These are phyloP conservation scores for Crenichthys baileyi DNA, from an alignment of 2,797 vertebrate species.

Conservation along the genomic window DNA sequence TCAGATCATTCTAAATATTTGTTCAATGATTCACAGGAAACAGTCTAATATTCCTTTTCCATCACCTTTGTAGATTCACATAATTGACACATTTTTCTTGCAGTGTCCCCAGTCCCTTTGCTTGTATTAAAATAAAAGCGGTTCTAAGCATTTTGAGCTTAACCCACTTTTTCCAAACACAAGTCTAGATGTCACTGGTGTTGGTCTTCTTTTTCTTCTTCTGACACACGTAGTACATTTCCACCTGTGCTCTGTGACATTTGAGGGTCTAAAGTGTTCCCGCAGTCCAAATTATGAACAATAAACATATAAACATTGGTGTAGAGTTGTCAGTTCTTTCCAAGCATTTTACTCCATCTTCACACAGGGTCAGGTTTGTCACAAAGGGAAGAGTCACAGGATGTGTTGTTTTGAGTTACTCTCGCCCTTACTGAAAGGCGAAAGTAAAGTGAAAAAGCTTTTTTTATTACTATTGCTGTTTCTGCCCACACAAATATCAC, in stretches of 20 bases:
- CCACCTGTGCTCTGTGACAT: conserved; percentile 10
- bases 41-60: neutral
- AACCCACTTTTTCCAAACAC: neutral
- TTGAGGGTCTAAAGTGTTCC: conserved; percentile 27
- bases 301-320: conserved; percentile 4
- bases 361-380: neutral
- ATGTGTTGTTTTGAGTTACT: conserved; percentile 23
- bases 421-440: conserved; percentile 24
- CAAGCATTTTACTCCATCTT: conserved; percentile 18
- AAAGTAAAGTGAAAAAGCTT: neutral
- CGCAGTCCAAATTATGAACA: conserved; percentile 20
- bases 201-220: neutral
- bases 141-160: neutral
- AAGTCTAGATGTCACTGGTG: too few species aligned
- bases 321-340: conserved; percentile 5
- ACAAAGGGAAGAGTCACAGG: conserved; percentile 4
- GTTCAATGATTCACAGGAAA: too few species aligned
- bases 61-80: neutral
- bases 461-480: conserved; percentile 29
- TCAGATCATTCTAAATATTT: neutral
- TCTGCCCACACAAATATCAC: conserved; percentile 36
- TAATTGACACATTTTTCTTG: neutral
- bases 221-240: conserved; percentile 8
- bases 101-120: neutral
- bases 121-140: neutral